Base-by-base conservation (phyloP, 2,888 invertebrate species). In the Anthrax anthrax region DNA sequence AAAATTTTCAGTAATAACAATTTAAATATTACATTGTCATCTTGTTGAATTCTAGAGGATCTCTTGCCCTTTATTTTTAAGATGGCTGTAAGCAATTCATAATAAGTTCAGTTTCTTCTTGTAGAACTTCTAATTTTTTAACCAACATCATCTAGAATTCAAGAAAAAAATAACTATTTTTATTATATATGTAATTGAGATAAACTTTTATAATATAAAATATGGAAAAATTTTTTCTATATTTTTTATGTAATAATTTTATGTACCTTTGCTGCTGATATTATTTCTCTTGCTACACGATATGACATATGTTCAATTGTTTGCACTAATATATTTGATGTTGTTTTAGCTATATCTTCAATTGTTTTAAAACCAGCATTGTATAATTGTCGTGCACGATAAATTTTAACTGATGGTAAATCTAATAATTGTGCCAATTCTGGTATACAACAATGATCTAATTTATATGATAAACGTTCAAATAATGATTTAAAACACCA, bases 371-470 rank as follows among this genome's bases (percentile, higher is more conserved):
- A 94, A 0, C 95, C 95, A 1, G 88, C 88, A 37, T 79, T 76
- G 61, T 76, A 81, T 41, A 96, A 70, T 64, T 91, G 89, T 52
- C 79, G 74, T 0, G 95, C 95, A 50, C 95, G 77, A 51, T 64
- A 50, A 69, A 84, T 80, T 72, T 84, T 88, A 4, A 96, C 90
- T 18, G 80, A 78, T 2, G 95, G 94, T 54, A 96, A 72, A 53
- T 90, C 86, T 80, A 96, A 78, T 18, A 97, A 72, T 13, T 82
- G 81, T 32, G 81, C 70, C 46, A 96, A 70, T 55, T 92, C 91
- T 1, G 76, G 71, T 12, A 83, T 77, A 48, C 87, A 87, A 65
- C 91, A 91, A 61, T 85, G 80, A 51, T 83, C 78, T 56, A 96
- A 73, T 49, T 82, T 74, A 54, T 77, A 73, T 29, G 81, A 76